Conservation (phyloP, 2,113 vertebrate genomes). For the Pantherophis guttatus region DNA sequence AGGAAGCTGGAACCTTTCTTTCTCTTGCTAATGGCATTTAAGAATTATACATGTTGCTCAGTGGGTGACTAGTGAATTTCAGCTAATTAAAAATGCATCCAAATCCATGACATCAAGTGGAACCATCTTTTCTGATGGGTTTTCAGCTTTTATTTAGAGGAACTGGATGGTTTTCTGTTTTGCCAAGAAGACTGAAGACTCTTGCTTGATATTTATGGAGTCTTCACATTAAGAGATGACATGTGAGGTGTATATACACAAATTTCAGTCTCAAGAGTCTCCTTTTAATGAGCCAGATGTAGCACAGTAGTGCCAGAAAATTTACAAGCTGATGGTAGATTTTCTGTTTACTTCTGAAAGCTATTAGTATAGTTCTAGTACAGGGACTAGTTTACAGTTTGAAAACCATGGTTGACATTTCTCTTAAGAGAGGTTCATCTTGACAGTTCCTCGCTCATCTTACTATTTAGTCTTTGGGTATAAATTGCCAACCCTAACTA, state of each 20-base stretch:
- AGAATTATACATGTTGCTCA: neutral
- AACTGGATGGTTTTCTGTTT: neutral
- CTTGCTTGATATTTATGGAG: neutral
- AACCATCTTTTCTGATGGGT: neutral
- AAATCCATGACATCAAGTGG: neutral
- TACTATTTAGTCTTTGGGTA: neutral
- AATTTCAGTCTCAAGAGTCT: neutral
- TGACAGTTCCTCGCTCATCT: neutral
- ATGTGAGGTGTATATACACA: neutral
- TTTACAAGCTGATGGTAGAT: neutral
- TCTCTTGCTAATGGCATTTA: neutral
- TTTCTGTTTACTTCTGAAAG: neutral
- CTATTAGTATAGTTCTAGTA: neutral
- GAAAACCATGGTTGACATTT: neutral
- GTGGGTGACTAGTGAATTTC: neutral
- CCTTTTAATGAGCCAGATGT: neutral
- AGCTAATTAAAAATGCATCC: neutral
- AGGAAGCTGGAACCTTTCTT: neutral
- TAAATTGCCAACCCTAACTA: neutral
- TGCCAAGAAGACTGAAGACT: neutral
- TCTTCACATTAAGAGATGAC: neutral
- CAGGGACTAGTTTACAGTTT: neutral
- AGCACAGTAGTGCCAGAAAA: neutral
- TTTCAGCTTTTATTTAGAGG: slow-evolving; percentile 6
- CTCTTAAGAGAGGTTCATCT: neutral